Evolutionary conservation across 2,888 invertebrate genomes (phyloP).

Genomic region (Pterostichus madidus): DNA sequence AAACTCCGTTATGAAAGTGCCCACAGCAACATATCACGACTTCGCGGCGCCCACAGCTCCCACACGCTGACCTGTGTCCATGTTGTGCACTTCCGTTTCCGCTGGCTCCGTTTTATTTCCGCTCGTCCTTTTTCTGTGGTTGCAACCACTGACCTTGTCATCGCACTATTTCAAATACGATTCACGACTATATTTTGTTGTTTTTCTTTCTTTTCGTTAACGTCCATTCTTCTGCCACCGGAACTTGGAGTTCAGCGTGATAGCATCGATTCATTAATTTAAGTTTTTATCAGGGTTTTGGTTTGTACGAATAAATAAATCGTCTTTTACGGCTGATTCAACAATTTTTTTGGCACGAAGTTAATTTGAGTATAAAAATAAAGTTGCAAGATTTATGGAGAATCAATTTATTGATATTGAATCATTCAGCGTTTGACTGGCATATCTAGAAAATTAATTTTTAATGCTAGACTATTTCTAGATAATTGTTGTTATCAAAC

Average conservation of each 20-base stretch:
- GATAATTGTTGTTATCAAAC: not conserved
- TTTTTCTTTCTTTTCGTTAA: not conserved
- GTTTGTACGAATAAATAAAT: conserved; percentile 22
- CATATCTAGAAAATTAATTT: conserved; percentile 31
- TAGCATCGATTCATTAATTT: conserved; percentile 42
- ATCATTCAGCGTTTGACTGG: conserved; percentile 4
- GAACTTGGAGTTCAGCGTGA: not conserved
- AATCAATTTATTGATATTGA: conserved; percentile 36
- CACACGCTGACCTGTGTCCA: not conserved
- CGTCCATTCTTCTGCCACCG: not conserved
- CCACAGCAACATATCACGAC: conserved; percentile 40
- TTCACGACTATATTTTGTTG: not conserved
- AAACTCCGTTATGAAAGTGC: conserved; percentile 22
- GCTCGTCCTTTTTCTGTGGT: not conserved
- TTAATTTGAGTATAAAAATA: conserved; percentile 24
- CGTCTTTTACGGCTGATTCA: conserved; percentile 30
- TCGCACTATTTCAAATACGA: not conserved
- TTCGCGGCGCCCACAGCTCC: not conserved
- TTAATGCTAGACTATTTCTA: conserved; percentile 7
- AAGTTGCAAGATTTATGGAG: conserved; percentile 22
- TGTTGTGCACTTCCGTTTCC: conserved; percentile 53
- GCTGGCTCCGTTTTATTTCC: conserved; percentile 40
- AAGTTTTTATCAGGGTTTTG: conserved; percentile 21
- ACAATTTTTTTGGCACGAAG: conserved; percentile 8
- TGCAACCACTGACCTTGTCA: conserved; percentile 44